Evolutionary conservation across 2,888 invertebrate genomes (phyloP), one percentile per base, ranked within the genome.

Genomic region (Nycteola revayana): DNA sequence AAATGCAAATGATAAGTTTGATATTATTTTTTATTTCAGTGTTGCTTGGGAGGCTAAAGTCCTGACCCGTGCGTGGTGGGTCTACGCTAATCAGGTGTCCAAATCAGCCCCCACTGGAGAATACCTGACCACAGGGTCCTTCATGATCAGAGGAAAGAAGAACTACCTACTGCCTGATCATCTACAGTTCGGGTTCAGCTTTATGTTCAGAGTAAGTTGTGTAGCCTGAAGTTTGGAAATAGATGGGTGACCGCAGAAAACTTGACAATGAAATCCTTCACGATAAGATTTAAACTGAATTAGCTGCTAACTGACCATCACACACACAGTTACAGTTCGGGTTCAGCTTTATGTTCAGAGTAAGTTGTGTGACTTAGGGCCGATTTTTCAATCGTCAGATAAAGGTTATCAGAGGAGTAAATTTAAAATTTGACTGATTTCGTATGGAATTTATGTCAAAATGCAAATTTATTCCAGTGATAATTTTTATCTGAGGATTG

Each of bases 21-120:
- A n/a, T n/a, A n/a, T n/a, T n/a, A 14, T 14, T 5, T 14, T 5
- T 14, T 2, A 3, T 14, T n/a, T 9, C 68, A 98, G 98, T 80
- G 96, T 96, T 59, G 98, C 99, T 0, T 99, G 99, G 99, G 98
- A 99, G 57, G 98, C 98, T 0, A 98, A 98, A 83, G 96, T 99
- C 3, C 92, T 98, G 17, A 96, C 97, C 1, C 95, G 95, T 56
- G 96, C 98, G 4, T 99, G 98, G 94, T 99, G 99, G 99, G 99
- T 99, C 9, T 90, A 93, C 67, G 95, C 96, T 30, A 92, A 95
- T 47, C 99, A 99, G 85, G 98, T 99, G 8, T 96, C 96, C 17
- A 98, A 99, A 88, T 98, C 98, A 0, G 99, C 99, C 0, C 99
- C 99, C 0, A 94, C 97, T 5, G 99, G 99, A 40, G 99, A 99